Evolutionary conservation across 37 sponge, comb jelly and placozoan species (phyloP), one percentile per base, ranked within the genome.

Genomic region (Spongilla lacustris): DNA sequence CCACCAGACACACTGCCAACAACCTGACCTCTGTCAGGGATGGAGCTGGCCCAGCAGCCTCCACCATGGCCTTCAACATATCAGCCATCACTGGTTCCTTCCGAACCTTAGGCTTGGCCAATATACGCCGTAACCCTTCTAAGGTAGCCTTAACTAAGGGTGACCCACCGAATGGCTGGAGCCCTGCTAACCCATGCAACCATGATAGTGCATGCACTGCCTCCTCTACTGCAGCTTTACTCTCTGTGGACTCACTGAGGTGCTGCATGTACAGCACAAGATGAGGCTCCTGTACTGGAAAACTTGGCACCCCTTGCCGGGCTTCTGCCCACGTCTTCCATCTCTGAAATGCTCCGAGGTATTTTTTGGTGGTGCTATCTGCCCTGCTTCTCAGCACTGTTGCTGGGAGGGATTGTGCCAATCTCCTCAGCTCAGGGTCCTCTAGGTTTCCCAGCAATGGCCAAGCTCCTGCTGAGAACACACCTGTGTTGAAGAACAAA

Each of bases 381-480:
- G 80, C 80, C 27, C 80, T 41, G 66, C 66, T 50, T 24, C 24
- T 24, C 50, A 78, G 66, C 66, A 50, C 49, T 25, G 66, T 50
- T 24, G n/a, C 80, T 26, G 80, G 80, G 23, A 78, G 27, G 25
- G 30, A 25, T 29, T 24, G 24, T 30, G 80, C 80, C 26, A 36
- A 31, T 24, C 80, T 46, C 80, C 30, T 41, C 25, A 78, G 80
- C 80, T 78, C 80, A 46, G 80, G 80, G 76, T 75, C 76, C 76
- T 75, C 35, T 8, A 75, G 30, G 6, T 75, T 33, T 4, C 33
- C 35, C 24, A 75, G 24, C 35, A 24, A 31, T 33, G 26, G 33
- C 76, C 76, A 75, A 33, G 30, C 35, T 31, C 76, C 76, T 24
- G 24, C 30, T 75, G 76, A 26, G 32, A 75, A 75, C 26, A 30